phyloP scores from a whole-genome alignment of 2,888 invertebrate genomes.

The Rhagonycha fulva region DNA sequence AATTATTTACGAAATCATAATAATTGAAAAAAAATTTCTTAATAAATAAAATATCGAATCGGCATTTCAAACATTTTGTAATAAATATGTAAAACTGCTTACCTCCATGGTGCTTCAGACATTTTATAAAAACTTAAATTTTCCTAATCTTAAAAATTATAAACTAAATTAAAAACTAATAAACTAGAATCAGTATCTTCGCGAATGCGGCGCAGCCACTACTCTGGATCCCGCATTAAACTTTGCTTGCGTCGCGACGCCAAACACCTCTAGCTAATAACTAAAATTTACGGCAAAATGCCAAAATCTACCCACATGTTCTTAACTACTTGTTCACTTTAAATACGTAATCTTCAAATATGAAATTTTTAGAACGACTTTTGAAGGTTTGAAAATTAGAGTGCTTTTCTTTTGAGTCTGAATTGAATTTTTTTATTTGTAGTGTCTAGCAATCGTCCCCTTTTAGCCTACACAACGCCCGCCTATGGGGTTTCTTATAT shows the following conservation, averaged over 20 bases:
- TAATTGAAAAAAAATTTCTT: neutral
- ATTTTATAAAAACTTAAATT: constrained; percentile 13
- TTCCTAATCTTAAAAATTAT: constrained; percentile 7
- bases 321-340: constrained; percentile 24
- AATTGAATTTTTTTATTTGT: neutral
- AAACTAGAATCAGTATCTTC: constrained; percentile 20
- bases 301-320: constrained; percentile 26
- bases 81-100: neutral
- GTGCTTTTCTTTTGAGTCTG: neutral
- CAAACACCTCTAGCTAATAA: constrained; percentile 21
- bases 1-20: neutral
- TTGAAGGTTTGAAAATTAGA: neutral
- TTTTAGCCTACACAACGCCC: neutral
- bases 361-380: neutral
- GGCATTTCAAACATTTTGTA: neutral
- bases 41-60: neutral
- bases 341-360: constrained; percentile 2
- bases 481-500: neutral
- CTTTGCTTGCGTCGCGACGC: constrained; percentile 32
- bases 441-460: neutral
- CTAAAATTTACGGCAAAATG: constrained; percentile 26
- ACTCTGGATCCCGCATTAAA: constrained; percentile 33
- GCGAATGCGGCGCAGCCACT: constrained; percentile 34
- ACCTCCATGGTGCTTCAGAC: constrained; percentile 31
- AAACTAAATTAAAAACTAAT: constrained; percentile 16